Evolutionary conservation across 2,888 invertebrate species (phyloP), one percentile per base, ranked within the genome.

Genomic region (Quadroppia sp.): DNA sequence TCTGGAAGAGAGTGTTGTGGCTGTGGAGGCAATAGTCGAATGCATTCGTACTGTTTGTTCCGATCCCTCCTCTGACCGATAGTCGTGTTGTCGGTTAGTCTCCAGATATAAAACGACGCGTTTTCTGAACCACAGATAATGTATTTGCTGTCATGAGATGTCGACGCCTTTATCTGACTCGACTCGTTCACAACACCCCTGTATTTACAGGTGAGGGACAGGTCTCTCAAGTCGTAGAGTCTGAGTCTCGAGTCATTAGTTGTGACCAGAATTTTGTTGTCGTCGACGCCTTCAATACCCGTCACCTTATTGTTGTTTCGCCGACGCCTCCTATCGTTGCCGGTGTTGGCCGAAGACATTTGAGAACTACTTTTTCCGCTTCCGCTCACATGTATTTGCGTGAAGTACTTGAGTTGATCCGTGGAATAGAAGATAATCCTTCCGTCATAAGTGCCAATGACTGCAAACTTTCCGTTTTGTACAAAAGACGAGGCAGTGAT

Each of bases 401-500:
- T 98, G 84, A 95, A 94, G 83, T 99, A 99, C 81, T 97, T 98
- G 2, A 99, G 85, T 82, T 97, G 96, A 86, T 86, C 98, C 0
- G 97, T 97, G 48, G 90, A 94, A 85, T 97, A 99, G 86, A 99
- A 98, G 80, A 98, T 94, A 83, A 97, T 97, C 59, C 97, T 88
- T 0, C 99, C 99, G 84, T 98, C 97, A 84, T 97, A 99, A 0
- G 97, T 95, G 50, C 98, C 98, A 0, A 98, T 95, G 0, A 98
- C 97, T 0, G 96, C 96, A 84, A 96, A 96, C 82, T 96, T 95
- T 11, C 97, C 98, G 85, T 96, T 95, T 82, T 94, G 92, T 80
- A 95, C 96, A 84, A 97, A 97, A 83, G 95, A 96, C 0, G 96
- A 96, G 0, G 97, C 94, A 0, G 97, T 97, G 81, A 97, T 97